These are phyloP conservation scores for Trididemnum nubilum DNA, from an alignment of 23 tunicate genomes.

Conservation along the genomic window DNA sequence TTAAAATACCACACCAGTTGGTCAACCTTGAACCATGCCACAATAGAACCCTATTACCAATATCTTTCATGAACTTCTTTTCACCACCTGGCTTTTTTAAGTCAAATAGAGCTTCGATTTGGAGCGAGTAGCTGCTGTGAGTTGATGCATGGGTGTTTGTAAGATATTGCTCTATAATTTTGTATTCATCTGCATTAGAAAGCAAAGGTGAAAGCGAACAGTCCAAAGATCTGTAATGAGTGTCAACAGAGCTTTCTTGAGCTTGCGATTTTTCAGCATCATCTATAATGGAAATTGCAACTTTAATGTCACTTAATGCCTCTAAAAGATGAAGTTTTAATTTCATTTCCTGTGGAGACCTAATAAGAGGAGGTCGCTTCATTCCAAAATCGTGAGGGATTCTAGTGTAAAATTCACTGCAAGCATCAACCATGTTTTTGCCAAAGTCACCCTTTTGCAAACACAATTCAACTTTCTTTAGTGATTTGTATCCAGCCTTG, in stretches of 20 bases:
- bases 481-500: slow-evolving; percentile 52
- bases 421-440: slow-evolving; percentile 45
- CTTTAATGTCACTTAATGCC: slow-evolving; percentile 64
- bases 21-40: slow-evolving; percentile 91
- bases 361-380: slow-evolving; percentile 67
- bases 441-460: slow-evolving; percentile 16
- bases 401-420: slow-evolving; percentile 87
- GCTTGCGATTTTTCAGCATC: slow-evolving; percentile 42
- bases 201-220: slow-evolving; percentile 55
- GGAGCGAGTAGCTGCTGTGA: slow-evolving; percentile 52
- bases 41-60: slow-evolving; percentile 55
- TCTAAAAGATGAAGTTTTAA: slow-evolving; percentile 61
- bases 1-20: slow-evolving; percentile 81
- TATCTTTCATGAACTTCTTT: slow-evolving; percentile 35
- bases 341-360: slow-evolving; percentile 41
- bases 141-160: slow-evolving; percentile 69
- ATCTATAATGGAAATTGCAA: slow-evolving; percentile 57
- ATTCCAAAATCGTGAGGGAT: slow-evolving; percentile 92
- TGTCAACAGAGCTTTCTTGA: slow-evolving; percentile 34
- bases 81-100: slow-evolving; percentile 33
- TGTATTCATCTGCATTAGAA: slow-evolving; percentile 16
- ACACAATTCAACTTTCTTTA: slow-evolving; percentile 55
- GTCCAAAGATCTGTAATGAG: slow-evolving; percentile 49
- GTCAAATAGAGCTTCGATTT: slow-evolving; percentile 46
- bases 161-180: slow-evolving; percentile 46